phyloP scores from a whole-genome alignment of 2,888 invertebrate species.

The Amiota communis region DNA sequence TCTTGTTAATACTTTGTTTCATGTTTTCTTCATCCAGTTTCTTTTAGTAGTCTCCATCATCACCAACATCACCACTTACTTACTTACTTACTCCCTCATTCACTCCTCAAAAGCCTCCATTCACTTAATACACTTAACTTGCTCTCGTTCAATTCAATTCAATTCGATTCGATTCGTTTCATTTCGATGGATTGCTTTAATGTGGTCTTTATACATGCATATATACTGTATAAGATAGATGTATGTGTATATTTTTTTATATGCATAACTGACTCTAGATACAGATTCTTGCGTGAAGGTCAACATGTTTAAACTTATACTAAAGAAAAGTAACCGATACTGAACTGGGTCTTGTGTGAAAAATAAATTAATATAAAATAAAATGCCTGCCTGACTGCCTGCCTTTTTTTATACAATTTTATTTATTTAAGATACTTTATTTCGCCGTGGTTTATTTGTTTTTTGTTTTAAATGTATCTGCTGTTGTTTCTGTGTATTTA shows the following conservation, averaged over 20 bases:
- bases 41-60: not conserved
- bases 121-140: not conserved
- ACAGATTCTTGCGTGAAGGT: slow-evolving; percentile 28
- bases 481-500: not conserved
- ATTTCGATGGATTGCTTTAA: slow-evolving; percentile 20
- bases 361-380: slow-evolving; percentile 1
- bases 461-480: not conserved
- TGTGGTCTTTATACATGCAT: too few relatives aligned
- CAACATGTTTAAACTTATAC: slow-evolving; percentile 22
- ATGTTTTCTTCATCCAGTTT: not conserved
- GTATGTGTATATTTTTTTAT: not conserved
- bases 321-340: not conserved
- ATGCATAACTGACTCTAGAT: slow-evolving; percentile 1
- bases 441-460: not conserved
- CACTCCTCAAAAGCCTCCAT: not conserved
- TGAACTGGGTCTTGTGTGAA: not conserved
- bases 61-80: not conserved
- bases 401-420: not conserved
- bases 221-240: not conserved
- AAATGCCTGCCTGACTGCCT: not conserved
- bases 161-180: slow-evolving; percentile 2
- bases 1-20: not conserved
- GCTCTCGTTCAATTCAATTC: not conserved
- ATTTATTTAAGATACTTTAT: slow-evolving; percentile 1
- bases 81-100: too few relatives aligned